phyloP scores from a whole-genome alignment of 2,113 vertebrate genomes.

The Suricata suricatta region DNA sequence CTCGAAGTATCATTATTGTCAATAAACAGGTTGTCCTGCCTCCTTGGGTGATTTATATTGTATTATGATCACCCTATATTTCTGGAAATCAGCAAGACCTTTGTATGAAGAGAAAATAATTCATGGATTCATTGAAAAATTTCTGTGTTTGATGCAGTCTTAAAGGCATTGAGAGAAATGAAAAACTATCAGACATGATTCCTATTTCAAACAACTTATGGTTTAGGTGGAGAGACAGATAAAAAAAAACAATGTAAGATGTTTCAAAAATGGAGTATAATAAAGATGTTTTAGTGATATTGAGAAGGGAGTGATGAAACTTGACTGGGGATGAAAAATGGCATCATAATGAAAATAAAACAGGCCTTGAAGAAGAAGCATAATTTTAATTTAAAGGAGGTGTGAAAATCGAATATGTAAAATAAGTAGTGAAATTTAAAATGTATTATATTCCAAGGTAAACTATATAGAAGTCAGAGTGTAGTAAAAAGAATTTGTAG shows the following conservation, averaged over 20 bases:
- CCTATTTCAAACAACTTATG: not conserved
- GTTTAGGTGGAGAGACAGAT: not conserved
- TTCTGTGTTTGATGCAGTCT: not conserved
- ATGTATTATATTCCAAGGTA: not conserved
- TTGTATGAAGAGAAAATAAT: slow-evolving; percentile 35
- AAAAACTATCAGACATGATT: not conserved
- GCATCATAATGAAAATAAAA: not conserved
- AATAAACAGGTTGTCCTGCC: slow-evolving; percentile 58
- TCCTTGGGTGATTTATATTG: slow-evolving; percentile 45
- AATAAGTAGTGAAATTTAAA: not conserved
- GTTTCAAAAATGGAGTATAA: slow-evolving; percentile 22
- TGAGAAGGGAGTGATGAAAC: not conserved
- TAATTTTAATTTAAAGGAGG: not conserved
- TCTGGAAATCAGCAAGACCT: slow-evolving; percentile 33
- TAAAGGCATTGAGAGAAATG: not conserved
- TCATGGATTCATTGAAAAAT: slow-evolving; percentile 37
- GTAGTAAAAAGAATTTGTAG: not conserved
- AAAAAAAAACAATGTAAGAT: not conserved
- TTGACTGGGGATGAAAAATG: not conserved
- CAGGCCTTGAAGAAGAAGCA: not conserved
- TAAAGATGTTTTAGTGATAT: not conserved
- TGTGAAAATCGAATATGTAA: not conserved
- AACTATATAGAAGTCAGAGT: not conserved
- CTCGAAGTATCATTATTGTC: slow-evolving; percentile 48
- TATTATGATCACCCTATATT: not conserved